phyloP scores from a whole-genome alignment of 2,113 vertebrate genomes.

The Callopanchax toddi region DNA sequence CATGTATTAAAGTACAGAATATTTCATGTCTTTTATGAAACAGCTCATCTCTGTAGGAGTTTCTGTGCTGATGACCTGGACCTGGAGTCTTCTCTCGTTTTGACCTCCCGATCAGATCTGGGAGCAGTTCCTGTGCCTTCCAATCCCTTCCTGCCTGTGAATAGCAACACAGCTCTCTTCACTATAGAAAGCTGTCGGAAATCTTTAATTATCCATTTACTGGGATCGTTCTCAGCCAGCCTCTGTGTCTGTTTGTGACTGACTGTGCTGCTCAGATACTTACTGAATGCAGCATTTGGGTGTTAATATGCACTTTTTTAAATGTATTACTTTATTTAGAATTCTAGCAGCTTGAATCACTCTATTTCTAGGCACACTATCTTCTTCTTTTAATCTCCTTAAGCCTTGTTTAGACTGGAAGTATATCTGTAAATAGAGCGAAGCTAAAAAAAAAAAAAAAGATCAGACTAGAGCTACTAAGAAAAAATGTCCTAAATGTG shows the following conservation, averaged over 20 bases:
- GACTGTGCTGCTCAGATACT: neutral
- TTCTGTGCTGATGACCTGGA: conserved; percentile 9
- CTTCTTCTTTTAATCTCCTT: conserved; percentile 71
- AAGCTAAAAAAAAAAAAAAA: conserved; percentile 36
- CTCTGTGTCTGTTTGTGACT: no score
- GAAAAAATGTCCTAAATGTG: no score
- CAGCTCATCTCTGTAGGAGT: neutral
- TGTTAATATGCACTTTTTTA: neutral
- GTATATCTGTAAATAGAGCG: conserved; percentile 55
- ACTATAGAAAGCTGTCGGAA: conserved; percentile 20
- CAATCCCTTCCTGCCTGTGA: conserved; percentile 32
- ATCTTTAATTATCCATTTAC: conserved; percentile 47
- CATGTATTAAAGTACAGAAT: neutral
- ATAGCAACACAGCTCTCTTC: conserved; percentile 38
- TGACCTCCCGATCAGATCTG: conserved; percentile 21
- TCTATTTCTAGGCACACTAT: conserved; percentile 58
- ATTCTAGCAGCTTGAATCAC: conserved; percentile 26
- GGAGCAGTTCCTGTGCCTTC: conserved; percentile 12
- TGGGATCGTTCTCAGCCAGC: conserved; percentile 2
- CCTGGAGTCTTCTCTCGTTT: conserved; percentile 15
- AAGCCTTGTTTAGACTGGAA: conserved; percentile 61
- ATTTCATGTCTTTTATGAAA: neutral
- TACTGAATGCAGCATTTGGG: neutral
- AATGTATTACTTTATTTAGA: conserved; percentile 7
- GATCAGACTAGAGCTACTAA: conserved; percentile 4